Conservation (phyloP, 1,140 invertebrate species). For the Anoplophora glabripennis region DNA sequence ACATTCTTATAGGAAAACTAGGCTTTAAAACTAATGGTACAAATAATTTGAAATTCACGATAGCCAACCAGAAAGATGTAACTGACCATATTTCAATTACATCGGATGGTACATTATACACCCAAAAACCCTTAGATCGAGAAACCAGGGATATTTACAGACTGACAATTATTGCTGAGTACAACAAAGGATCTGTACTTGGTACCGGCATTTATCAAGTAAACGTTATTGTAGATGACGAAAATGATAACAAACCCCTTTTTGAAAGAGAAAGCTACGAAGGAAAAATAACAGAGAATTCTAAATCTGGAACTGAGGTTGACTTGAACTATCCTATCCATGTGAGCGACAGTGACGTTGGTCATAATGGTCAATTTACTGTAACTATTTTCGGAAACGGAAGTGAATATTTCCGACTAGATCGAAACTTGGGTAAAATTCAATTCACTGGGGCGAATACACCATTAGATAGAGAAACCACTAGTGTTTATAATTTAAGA, state of each 20-base stretch:
- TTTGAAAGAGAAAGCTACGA: slow-evolving; percentile 72
- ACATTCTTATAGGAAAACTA: slow-evolving; percentile 72
- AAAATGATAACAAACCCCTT: slow-evolving; percentile 86
- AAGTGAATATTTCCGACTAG: slow-evolving; percentile 72
- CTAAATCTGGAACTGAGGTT: slow-evolving; percentile 67
- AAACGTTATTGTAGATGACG: slow-evolving; percentile 77
- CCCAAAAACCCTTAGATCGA: slow-evolving; percentile 70
- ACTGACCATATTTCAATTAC: slow-evolving; percentile 72
- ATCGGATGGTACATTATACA: slow-evolving; percentile 74
- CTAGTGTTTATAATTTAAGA: slow-evolving; percentile 64
- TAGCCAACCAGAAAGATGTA: slow-evolving; percentile 77
- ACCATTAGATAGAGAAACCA: slow-evolving; percentile 71
- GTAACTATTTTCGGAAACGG: slow-evolving; percentile 73
- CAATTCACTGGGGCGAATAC: slow-evolving; percentile 56
- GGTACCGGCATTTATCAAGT: slow-evolving; percentile 72
- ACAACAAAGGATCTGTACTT: slow-evolving; percentile 51
- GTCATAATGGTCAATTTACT: slow-evolving; percentile 70
- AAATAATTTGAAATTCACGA: slow-evolving; percentile 61
- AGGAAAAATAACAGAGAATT: slow-evolving; percentile 78
- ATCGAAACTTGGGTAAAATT: slow-evolving; percentile 64
- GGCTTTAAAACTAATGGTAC: slow-evolving; percentile 59
- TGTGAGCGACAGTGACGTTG: slow-evolving; percentile 76
- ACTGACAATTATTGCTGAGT: slow-evolving; percentile 77
- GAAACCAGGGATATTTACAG: slow-evolving; percentile 72
- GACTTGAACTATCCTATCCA: slow-evolving; percentile 63